Evolutionary conservation across 2,888 invertebrate genomes (phyloP).

Genomic region (Geophilus truncorum): DNA sequence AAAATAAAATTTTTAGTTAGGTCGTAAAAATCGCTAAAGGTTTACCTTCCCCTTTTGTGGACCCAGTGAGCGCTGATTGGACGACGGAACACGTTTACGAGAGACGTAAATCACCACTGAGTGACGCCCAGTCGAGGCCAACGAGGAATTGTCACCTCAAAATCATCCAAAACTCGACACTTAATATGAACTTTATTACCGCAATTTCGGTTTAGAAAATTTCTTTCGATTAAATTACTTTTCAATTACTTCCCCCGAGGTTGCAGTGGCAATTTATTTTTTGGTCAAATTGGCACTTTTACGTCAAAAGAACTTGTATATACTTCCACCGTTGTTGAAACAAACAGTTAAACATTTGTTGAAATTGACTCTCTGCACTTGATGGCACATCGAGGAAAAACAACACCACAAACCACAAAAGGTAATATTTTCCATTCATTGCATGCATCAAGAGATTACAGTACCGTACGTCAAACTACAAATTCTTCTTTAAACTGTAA

Average conservation of each 20-base stretch:
- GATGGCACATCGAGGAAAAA: background rate
- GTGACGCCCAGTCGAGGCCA: background rate
- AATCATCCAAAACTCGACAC: slow-evolving; percentile 7
- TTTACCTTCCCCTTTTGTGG: slow-evolving; percentile 25
- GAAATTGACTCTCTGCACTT: background rate
- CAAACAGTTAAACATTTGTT: background rate
- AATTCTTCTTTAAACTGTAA: no score
- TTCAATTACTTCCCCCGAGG: background rate
- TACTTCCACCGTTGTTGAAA: no score
- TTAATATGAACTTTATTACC: background rate
- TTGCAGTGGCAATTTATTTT: background rate
- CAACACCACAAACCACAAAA: no score
- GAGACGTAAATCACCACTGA: slow-evolving; percentile 13
- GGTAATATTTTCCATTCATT: background rate
- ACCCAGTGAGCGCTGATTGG: slow-evolving; percentile 12
- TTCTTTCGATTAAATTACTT: background rate
- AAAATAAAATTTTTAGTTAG: slow-evolving; percentile 13
- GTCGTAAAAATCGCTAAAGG: slow-evolving; percentile 17
- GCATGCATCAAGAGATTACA: background rate
- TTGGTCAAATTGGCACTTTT: background rate
- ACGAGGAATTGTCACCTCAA: slow-evolving; percentile 4
- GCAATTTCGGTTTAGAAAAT: background rate
- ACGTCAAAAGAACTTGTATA: no score
- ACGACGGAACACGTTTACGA: slow-evolving; percentile 21
- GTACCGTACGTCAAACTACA: background rate